Evolutionary conservation across 30 jellyfish, hydroid and myxozoan genomes (phyloP).

Genomic region (Aurelia sp.): DNA sequence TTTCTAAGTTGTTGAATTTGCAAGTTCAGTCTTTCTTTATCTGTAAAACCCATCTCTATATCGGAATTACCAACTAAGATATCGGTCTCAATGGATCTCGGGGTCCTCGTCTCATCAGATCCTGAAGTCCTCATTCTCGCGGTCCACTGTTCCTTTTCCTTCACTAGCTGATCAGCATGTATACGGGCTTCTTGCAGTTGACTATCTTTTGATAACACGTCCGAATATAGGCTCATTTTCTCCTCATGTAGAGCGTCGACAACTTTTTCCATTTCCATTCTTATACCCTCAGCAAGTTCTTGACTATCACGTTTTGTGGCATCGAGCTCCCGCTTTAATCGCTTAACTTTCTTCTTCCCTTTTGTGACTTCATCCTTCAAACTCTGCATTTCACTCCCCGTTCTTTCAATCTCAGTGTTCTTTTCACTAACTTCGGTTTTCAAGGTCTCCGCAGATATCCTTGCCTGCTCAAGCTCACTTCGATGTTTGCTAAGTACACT

Average conservation of each 20-base stretch:
- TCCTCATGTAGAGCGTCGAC: constrained; percentile 53
- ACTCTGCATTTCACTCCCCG: constrained; percentile 9
- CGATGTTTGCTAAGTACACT: constrained; percentile 13
- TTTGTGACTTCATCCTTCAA: constrained; percentile 9
- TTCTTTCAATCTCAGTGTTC: neutral
- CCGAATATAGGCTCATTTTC: constrained; percentile 42
- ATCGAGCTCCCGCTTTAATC: constrained; percentile 34
- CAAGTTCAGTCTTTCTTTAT: constrained; percentile 35
- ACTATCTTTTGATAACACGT: constrained; percentile 45
- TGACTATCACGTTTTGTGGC: constrained; percentile 32
- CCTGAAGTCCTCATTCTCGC: constrained; percentile 30
- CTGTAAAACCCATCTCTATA: constrained; percentile 12
- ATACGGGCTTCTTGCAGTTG: constrained; percentile 65
- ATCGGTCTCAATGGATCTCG: neutral
- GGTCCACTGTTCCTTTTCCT: constrained; percentile 63
- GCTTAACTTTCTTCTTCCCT: constrained; percentile 12
- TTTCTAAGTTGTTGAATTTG: constrained; percentile 49
- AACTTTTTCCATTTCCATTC: constrained; percentile 59
- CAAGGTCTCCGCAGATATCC: constrained; percentile 1
- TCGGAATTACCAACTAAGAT: constrained; percentile 11
- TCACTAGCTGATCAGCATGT: constrained; percentile 57
- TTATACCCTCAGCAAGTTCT: constrained; percentile 20
- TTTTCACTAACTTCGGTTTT: constrained; percentile 7
- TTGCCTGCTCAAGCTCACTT: constrained; percentile 37
- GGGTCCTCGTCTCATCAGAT: no score